These are phyloP conservation scores for Machaerirhynchus nigripectus DNA, from an alignment of 2,113 vertebrate genomes.

Conservation along the genomic window DNA sequence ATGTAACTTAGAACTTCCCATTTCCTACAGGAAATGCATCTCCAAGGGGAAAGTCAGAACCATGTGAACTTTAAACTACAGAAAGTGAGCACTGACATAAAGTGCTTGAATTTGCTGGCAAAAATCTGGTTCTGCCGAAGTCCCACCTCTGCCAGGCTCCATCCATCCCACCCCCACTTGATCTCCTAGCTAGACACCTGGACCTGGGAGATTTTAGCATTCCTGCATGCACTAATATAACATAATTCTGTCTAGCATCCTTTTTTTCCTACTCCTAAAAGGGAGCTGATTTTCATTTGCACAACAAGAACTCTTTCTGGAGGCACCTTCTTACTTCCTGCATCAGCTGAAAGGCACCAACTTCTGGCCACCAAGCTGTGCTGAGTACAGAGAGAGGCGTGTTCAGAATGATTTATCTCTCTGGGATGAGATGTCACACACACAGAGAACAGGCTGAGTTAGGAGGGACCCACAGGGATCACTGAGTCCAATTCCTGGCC, in stretches of 20 bases:
- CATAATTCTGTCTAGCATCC: neutral
- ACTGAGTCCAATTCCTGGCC: neutral
- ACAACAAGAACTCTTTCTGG: neutral
- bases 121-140: neutral
- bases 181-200: neutral
- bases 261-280: neutral
- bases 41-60: neutral
- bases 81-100: neutral
- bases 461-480: neutral
- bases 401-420: neutral
- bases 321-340: neutral
- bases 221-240: neutral
- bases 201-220: neutral
- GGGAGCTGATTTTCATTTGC: neutral
- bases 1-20: neutral
- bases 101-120: neutral
- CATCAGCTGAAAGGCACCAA: neutral
- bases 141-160: neutral
- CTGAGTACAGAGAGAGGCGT: neutral
- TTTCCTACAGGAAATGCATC: neutral
- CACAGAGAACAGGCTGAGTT: neutral
- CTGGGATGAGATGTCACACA: neutral
- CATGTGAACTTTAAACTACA: neutral
- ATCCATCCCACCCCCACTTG: neutral
- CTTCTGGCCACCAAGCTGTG: fast-evolving